Evolutionary conservation across 2,888 invertebrate species (phyloP), one percentile per base, ranked within the genome.

Genomic region (Diarsia mendica): DNA sequence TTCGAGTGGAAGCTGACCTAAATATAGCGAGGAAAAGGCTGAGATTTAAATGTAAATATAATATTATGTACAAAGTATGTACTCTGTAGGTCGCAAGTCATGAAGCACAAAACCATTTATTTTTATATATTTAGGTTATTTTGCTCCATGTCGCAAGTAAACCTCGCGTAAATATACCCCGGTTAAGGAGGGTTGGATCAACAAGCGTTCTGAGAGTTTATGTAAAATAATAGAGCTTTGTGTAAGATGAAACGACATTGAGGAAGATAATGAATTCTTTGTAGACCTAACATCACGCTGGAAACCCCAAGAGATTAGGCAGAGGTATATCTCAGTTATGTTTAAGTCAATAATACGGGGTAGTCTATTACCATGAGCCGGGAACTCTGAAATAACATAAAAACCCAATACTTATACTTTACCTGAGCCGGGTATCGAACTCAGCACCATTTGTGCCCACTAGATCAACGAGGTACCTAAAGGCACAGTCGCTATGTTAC

Each of bases 11-110:
- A 53, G 44, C 23, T 51, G 64, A 51, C 58, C 44, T 23, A 72
- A 58, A 65, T 58, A 49, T 3, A 65, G 13, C n/a, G 46, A 60
- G 51, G 46, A 72, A 46, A 65, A 46, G 15, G 28, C 23, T 1
- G 11, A 51, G 46, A 64, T 79, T 77, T 51, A 64, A 72, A 72
- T 79, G 64, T 64, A 60, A 77, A 78, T 70, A 51, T n/a, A 28
- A 28, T 28, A 28, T 2, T 28, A 28, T 28, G 6, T 63, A 18
- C n/a, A 6, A 39, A 39, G 39, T 39, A 39, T 1, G 8, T 49
- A 44, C 39, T 64, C 51, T 39, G 51, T 69, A 20, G 13, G 63
- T 51, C 33, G 48, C n/a, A 13, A 13, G n/a, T n/a, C n/a, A n/a
- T n/a, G n/a, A n/a, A n/a, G n/a, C n/a, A n/a, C n/a, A n/a, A n/a